Conservation (phyloP, 1,140 invertebrate species). For the Meteorus sp. region DNA sequence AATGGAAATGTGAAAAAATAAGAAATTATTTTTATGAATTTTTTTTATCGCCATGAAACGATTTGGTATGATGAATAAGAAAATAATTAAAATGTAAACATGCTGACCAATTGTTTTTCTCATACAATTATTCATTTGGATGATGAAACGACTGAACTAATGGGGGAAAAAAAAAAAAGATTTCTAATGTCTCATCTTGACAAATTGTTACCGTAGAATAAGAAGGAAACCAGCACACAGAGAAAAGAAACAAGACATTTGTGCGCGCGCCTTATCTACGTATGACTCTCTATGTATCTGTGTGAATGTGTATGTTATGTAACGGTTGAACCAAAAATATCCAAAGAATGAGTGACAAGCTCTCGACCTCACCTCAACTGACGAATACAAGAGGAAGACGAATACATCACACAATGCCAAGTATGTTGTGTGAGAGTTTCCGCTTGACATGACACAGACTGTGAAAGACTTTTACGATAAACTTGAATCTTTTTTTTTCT, state of each 20-base stretch:
- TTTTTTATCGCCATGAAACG: too few species aligned
- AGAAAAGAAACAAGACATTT: too few species aligned
- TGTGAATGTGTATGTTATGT: constrained; percentile 38
- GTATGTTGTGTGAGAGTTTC: constrained; percentile 4
- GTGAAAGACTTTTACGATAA: background rate
- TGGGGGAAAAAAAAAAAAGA: background rate
- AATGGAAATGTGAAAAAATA: background rate
- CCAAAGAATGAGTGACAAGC: constrained; percentile 49
- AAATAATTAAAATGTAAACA: too few species aligned
- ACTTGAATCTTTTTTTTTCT: background rate
- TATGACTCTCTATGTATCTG: too few species aligned
- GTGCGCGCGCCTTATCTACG: too few species aligned
- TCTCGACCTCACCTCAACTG: constrained; percentile 40
- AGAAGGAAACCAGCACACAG: too few species aligned
- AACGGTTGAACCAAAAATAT: constrained; percentile 49
- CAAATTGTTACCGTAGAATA: constrained; percentile 15
- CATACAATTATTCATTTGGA: too few species aligned
- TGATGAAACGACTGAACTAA: background rate
- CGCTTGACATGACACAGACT: background rate
- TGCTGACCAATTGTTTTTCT: too few species aligned
- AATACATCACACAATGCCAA: constrained; percentile 34
- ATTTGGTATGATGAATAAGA: too few species aligned
- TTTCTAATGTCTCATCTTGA: too few species aligned
- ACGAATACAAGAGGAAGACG: constrained; percentile 34
- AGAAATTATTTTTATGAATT: background rate